These are phyloP conservation scores for Eurystomus glaucurus DNA, from an alignment of 2,797 vertebrate genomes.

Conservation along the genomic window DNA sequence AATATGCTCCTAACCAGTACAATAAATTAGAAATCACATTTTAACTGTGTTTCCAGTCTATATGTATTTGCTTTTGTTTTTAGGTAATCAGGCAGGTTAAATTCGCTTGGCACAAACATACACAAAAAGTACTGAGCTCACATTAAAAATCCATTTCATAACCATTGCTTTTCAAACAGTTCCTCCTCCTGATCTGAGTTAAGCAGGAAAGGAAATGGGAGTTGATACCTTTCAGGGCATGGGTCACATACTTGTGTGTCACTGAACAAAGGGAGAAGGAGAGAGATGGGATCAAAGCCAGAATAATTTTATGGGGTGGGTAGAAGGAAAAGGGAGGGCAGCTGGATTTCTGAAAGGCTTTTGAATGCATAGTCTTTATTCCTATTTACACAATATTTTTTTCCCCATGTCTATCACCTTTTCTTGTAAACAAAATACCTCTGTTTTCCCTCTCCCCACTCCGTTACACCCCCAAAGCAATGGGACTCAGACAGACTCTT, in stretches of 20 bases:
- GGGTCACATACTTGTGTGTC: background rate
- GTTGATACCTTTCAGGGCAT: background rate
- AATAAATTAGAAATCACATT: slow-evolving; percentile 49
- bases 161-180: background rate
- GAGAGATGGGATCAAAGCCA: background rate
- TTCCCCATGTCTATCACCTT: background rate
- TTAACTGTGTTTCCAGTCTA: background rate
- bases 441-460: background rate
- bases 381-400: background rate
- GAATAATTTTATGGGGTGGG: background rate
- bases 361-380: background rate
- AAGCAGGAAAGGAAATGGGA: background rate
- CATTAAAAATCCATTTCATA: slow-evolving; percentile 36
- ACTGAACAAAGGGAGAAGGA: background rate
- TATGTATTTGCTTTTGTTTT: slow-evolving; percentile 15
- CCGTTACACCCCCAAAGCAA: background rate
- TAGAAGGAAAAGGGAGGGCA: background rate
- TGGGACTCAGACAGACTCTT: background rate
- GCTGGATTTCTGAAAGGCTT: background rate
- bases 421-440: background rate
- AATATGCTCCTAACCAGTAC: slow-evolving; percentile 11
- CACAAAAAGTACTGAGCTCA: background rate
- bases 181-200: background rate
- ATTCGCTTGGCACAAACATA: background rate
- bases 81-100: background rate